Conservation (phyloP, 2,113 vertebrate genomes). For the Sciurus niger region DNA sequence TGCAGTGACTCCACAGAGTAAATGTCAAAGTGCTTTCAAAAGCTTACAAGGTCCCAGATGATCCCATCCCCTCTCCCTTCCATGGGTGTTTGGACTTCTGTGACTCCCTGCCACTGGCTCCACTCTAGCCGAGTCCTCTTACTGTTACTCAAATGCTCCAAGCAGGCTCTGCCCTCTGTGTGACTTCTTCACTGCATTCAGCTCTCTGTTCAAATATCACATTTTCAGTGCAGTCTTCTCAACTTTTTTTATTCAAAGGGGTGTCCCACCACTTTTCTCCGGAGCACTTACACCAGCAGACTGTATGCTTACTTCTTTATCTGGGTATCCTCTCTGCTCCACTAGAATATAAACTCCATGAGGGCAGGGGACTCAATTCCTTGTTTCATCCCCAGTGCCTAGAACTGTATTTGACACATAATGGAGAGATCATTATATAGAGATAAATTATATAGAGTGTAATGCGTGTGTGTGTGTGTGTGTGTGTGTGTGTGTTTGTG, state of each 20-base stretch:
- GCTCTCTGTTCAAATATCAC: neutral
- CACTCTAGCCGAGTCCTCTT: neutral
- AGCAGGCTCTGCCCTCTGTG: fast-evolving
- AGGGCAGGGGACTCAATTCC: neutral
- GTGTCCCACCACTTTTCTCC: neutral
- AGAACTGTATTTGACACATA: neutral
- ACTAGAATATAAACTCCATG: neutral
- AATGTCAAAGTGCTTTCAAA: neutral
- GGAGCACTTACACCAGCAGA: neutral
- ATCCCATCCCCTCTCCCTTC: neutral
- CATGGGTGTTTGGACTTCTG: neutral
- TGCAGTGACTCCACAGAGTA: neutral
- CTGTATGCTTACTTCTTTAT: neutral
- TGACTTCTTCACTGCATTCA: neutral
- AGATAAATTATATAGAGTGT: too few species aligned
- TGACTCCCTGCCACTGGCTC: fast-evolving
- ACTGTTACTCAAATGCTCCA: fast-evolving
- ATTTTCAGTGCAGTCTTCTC: neutral
- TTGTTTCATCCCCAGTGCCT: neutral
- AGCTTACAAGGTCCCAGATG: neutral
- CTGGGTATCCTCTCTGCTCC: neutral
- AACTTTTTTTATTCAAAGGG: neutral
- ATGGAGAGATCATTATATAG: neutral
- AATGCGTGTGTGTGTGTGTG: neutral
- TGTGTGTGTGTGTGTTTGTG: neutral